Base-by-base conservation (phyloP, 2,888 invertebrate species). In the Didymodactylos carnosus region DNA sequence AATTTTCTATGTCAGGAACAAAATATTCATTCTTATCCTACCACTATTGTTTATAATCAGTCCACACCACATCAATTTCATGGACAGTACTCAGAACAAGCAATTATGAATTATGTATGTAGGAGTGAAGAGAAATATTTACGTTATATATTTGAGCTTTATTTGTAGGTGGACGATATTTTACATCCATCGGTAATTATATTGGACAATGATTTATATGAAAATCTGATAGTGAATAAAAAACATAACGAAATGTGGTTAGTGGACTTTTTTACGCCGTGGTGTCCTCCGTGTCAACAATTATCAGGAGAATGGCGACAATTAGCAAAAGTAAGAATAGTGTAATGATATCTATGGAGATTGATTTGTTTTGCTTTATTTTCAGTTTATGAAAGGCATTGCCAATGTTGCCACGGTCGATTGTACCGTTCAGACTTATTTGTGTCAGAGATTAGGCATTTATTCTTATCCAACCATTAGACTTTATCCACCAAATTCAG, bases 231-330 rank as follows among this genome's bases (percentile, higher is more conserved):
- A 39, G 81, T 83, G 19, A 82, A 85, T 39, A 87, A 88, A 78
- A 83, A 84, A 2, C 79, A 80, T 13, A 83, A 85, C 70, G 86
- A 87, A 75, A 81, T 89, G 7, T 89, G 88, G 88, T 80, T 88
- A 35, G 87, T 90, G 4, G 89, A 89, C 82, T 90, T 87, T 82
- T 89, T 86, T 80, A 88, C 88, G 16, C 88, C 89, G 0, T 89
- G 89, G 89, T 90, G 90, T 83, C 88, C 87, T 3, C 89, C 89
- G 0, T 90, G 90, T 80, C 88, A 88, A 78, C 86, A 87, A 79
- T 82, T 90, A 76, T 86, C 87, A 14, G 87, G 88, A 0, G 87
- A 89, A 78, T 89, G 88, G 87, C 85, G 88, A 53, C 84, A 85
- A 79, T 83, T 89, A 41, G 88, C 89, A 3, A 83, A 83, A 80